Base-by-base conservation (phyloP, 2,888 invertebrate genomes). In the Parnassius mnemosyne region DNA sequence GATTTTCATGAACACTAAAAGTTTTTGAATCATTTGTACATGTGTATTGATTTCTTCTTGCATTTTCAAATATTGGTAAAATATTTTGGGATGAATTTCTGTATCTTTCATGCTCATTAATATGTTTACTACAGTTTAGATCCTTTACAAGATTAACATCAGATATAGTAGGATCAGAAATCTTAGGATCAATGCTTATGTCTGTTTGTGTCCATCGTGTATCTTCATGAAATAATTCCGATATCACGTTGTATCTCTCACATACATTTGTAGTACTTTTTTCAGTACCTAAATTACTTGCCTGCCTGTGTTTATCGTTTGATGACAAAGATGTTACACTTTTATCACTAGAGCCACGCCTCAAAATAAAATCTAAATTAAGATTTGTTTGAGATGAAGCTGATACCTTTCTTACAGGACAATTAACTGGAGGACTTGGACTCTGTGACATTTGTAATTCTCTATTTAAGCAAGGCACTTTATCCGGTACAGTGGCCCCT, bases 151-250 rank as follows among this genome's bases (percentile, higher is more conserved):
- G 80, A 54, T 78, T 80, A 34, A 91, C 81, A 71, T 90, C 88
- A 53, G 84, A 78, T 60, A 88, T 69, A 16, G 80, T 77, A 1
- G 90, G 88, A 66, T 90, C 87, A 3, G 87, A 76, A 66, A 89
- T 83, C 71, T 77, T 83, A 5, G 91, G 90, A 66, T 89, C 73
- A 47, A 91, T 86, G 68, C 86, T 89, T 41, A 91, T 87, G 73
- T 89, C 88, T 34, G 91, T 91, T 74, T 91, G 91, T 25, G 85
- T 75, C 47, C 79, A 84, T 70, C 85, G 81, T 25, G 85, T 84
- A 41, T 80, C 79, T 73, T 87, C 87, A 62, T 73, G 65, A 60
- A 70, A 50, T 46, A 49, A 53, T 56, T 43, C n/a, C 3, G 55
- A 56, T 34, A 47, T 63, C 16, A 56, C 7, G 58, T 53, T 50